Percentiles rank a stretch among this genome's conserved stretches.
Evolutionary conservation across 2,797 vertebrate species (phyloP).

Genomic region (Melanotaenia boesemani): DNA sequence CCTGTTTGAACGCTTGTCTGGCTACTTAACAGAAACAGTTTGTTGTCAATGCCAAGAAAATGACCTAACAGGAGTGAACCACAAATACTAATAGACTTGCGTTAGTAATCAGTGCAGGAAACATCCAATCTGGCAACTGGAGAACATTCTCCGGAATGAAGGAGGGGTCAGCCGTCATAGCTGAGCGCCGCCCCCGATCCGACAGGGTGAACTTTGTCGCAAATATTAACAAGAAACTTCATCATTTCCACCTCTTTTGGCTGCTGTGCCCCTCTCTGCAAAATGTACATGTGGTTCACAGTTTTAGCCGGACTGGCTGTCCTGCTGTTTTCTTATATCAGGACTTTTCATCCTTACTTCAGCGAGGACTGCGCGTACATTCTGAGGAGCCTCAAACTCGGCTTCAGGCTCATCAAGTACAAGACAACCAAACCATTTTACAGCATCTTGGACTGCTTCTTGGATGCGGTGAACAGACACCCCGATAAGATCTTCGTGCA

Average conservation of each 20-base stretch:
- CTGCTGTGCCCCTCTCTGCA: conserved; percentile 7
- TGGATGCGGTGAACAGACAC: conserved; percentile 65
- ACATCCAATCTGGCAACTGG: conserved; percentile 46
- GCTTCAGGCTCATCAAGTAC: conserved; percentile 50
- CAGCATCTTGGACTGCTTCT: conserved; percentile 83
- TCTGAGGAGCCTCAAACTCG: conserved; percentile 45
- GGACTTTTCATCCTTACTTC: conserved; percentile 64
- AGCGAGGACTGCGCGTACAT: conserved; percentile 68
- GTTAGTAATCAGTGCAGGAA: background rate
- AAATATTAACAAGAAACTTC: conserved; percentile 7
- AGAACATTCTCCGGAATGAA: conserved; percentile 28
- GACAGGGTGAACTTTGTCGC: conserved; percentile 72
- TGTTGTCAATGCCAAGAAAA: accelerated
- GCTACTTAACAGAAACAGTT: accelerated
- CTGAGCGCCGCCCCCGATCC: conserved; percentile 41
- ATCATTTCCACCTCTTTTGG: background rate
- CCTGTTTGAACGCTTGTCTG: background rate
- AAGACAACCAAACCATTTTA: conserved; percentile 69
- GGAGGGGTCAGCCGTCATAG: conserved; percentile 35
- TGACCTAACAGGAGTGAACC: accelerated
- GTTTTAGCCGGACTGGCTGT: conserved; percentile 67
- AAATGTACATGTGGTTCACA: conserved; percentile 73
- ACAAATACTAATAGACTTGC: accelerated
- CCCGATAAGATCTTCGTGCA: conserved; percentile 83
- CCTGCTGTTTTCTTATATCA: conserved; percentile 47